A percentile compares a stretch with the other conserved stretches of the same genome.
phyloP scores from a whole-genome alignment of 2,797 vertebrate genomes.

The Coregonus sp. region DNA sequence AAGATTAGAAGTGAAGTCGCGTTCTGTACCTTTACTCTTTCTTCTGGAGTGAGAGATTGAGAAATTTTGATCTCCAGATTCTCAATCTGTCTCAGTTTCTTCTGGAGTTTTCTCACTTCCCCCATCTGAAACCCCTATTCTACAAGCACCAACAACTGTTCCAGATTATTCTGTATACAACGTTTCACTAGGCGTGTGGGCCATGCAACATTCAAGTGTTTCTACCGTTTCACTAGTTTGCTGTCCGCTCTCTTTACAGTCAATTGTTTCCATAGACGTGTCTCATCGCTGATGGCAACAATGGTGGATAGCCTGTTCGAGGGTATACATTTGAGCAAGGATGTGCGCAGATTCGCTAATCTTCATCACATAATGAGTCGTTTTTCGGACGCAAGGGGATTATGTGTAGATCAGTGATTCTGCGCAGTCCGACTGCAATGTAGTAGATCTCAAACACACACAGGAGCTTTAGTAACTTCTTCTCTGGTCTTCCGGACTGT shows the following conservation, averaged over 20 bases:
- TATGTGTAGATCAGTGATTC: neutral
- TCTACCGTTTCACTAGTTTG: neutral
- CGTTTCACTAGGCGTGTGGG: neutral
- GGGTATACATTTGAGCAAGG: neutral
- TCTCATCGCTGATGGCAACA: neutral
- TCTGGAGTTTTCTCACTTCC: slow-evolving; percentile 82
- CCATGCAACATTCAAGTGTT: neutral
- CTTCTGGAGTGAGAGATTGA: slow-evolving; percentile 67
- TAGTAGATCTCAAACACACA: neutral
- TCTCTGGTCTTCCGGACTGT: neutral
- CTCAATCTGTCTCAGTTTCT: slow-evolving; percentile 86
- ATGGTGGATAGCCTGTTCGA: neutral
- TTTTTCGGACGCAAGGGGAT: neutral
- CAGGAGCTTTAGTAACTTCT: neutral
- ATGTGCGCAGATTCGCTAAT: neutral
- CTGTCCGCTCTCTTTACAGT: neutral
- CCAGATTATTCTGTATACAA: neutral
- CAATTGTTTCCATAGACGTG: neutral
- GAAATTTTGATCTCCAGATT: slow-evolving; percentile 81
- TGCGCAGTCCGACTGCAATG: neutral
- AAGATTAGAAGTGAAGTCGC: neutral
- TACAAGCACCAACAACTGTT: neutral
- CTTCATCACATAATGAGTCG: neutral
- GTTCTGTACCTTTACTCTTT: slow-evolving; percentile 78
- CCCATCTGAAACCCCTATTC: slow-evolving; percentile 66